phyloP scores from a whole-genome alignment of 2,888 invertebrate genomes.

The Adelognathus sp. region DNA sequence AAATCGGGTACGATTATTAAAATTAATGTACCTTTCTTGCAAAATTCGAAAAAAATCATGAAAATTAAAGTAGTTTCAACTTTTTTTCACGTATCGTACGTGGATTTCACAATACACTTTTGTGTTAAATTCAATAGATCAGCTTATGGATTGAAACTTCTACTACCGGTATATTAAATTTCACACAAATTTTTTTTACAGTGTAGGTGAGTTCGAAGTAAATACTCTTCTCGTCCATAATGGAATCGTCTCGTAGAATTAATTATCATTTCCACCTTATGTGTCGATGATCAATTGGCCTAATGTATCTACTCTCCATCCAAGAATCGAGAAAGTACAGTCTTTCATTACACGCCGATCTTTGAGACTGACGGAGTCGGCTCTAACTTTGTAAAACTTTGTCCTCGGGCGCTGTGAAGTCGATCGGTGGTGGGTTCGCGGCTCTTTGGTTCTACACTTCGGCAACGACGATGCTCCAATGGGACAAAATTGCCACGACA shows the following conservation, averaged over 20 bases:
- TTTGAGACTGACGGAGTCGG: constrained; percentile 8
- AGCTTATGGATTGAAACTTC: too few species aligned
- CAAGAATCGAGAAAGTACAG: constrained; percentile 21
- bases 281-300: not conserved
- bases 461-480: not conserved
- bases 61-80: too few species aligned
- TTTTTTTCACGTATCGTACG: too few species aligned
- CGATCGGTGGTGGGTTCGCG: constrained; percentile 21
- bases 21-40: too few species aligned
- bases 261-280: not conserved
- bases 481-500: not conserved
- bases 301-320: not conserved
- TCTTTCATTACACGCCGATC: not conserved
- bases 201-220: too few species aligned
- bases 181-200: too few species aligned
- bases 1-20: too few species aligned
- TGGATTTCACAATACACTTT: too few species aligned
- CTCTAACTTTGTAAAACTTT: constrained; percentile 33
- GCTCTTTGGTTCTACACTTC: not conserved
- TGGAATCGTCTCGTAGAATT: not conserved
- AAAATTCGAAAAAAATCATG: too few species aligned
- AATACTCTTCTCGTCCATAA: too few species aligned
- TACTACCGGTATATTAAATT: too few species aligned
- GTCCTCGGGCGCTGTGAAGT: constrained; percentile 1
- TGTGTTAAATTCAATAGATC: too few species aligned